Percentiles rank a stretch among this genome's conserved stretches.
phyloP scores from a whole-genome alignment of 1,140 invertebrate species.

The Drosophila cardini region DNA sequence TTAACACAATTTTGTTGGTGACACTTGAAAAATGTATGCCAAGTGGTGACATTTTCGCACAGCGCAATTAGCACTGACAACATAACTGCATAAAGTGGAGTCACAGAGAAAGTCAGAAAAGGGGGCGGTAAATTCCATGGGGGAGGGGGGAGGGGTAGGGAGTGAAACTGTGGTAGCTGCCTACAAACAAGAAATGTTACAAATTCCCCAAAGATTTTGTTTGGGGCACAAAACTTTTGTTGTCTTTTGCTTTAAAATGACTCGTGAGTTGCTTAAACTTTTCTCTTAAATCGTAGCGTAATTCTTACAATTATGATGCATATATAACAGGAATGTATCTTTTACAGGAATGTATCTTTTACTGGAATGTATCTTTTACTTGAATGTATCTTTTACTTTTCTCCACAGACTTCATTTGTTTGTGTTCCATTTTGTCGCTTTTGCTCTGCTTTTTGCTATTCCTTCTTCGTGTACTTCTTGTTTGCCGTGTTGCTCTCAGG shows the following conservation, averaged over 20 bases:
- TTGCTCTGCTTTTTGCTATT: constrained; percentile 43
- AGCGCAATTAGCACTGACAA: constrained; percentile 56
- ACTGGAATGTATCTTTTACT: constrained; percentile 2
- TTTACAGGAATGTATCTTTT: constrained; percentile 11
- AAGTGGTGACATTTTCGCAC: constrained; percentile 48
- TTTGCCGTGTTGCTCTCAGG: constrained; percentile 47
- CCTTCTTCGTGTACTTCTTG: constrained; percentile 13
- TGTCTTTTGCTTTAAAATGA: constrained; percentile 29
- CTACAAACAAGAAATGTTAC: constrained; percentile 17
- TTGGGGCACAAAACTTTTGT: constrained; percentile 3
- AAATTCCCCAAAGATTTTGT: constrained; percentile 23
- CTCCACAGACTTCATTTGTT: constrained; percentile 48
- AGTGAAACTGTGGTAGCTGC: background rate
- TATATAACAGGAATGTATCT: constrained; percentile 22
- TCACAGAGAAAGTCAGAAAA: background rate
- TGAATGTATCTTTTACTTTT: background rate
- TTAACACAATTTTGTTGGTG: constrained; percentile 40
- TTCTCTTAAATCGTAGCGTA: constrained; percentile 30
- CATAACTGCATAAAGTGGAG: constrained; percentile 1
- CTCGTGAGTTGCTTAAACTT: constrained; percentile 18
- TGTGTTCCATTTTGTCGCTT: constrained; percentile 56
- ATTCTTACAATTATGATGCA: constrained; percentile 49
- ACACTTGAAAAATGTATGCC: constrained; percentile 59
- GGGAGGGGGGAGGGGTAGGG: too few species aligned
- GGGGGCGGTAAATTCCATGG: too few species aligned